Conservation (phyloP, 2,888 invertebrate species). For the Heliconius ethilla region DNA sequence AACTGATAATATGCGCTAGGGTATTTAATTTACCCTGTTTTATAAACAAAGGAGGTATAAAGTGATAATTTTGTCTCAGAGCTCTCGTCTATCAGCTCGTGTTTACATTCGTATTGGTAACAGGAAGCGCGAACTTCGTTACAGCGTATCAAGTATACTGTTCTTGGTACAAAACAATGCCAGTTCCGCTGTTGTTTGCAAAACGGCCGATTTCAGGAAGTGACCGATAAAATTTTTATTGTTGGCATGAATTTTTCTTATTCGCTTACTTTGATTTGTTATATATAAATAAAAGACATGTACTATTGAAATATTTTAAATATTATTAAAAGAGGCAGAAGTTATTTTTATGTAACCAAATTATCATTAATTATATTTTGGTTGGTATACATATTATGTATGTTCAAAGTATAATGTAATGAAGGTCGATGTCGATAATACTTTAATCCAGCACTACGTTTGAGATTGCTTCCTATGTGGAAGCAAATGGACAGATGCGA, state of each 20-base stretch:
- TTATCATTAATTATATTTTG: not conserved
- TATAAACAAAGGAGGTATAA: slow-evolving; percentile 15
- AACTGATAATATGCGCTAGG: slow-evolving; percentile 5
- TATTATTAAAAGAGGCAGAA: not conserved
- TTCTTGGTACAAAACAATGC: slow-evolving; percentile 76
- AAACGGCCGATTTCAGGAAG: slow-evolving; percentile 77
- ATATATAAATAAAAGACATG: not conserved
- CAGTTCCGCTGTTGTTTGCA: slow-evolving; percentile 78
- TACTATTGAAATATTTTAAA: not conserved
- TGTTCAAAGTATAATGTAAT: not conserved
- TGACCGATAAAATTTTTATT: slow-evolving; percentile 57
- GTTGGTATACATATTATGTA: not conserved
- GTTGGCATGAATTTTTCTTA: slow-evolving; percentile 19
- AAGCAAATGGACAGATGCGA: slow-evolving; percentile 78
- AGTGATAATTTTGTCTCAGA: slow-evolving; percentile 7
- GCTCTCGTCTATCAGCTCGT: slow-evolving; percentile 45
- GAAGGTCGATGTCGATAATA: slow-evolving; percentile 28
- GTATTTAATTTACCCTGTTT: slow-evolving; percentile 1
- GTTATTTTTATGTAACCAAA: not conserved
- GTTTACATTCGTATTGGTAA: slow-evolving; percentile 78
- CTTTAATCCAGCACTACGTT: slow-evolving; percentile 42
- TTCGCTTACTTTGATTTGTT: slow-evolving; percentile 11
- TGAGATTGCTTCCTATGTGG: slow-evolving; percentile 28
- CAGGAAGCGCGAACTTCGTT: slow-evolving; percentile 76
- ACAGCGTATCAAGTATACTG: slow-evolving; percentile 70